Base-by-base conservation (phyloP, 2,113 vertebrate species). In the Ctenodactylus gundi region DNA sequence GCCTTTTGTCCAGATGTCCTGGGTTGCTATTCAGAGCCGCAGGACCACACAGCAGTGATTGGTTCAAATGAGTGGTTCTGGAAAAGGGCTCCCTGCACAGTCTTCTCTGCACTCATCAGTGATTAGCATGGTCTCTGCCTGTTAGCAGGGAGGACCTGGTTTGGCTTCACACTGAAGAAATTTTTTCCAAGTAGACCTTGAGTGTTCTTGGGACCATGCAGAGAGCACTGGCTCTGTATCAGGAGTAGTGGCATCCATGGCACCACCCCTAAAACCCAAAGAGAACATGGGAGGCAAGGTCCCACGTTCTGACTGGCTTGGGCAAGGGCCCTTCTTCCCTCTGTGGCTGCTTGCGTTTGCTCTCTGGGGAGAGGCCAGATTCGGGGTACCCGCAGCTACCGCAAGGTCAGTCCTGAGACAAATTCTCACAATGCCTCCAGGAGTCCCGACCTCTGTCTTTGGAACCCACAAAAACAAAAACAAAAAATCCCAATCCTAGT, bases 281-380 rank as follows among this genome's bases (percentile, higher is more conserved):
- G 23, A 23, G 82, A 88, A 20, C 21, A 27, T 1, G 8, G 67
- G 34, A 20, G 46, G 44, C 34, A 58, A 17, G 55, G 44, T n/a
- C n/a, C 7, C n/a, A 4, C 1, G 25, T 34, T 34, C 70, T 76
- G 27, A 31, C 44, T 65, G 80, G 41, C 58, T 53, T 1, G 7
- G 39, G 53, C 4, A 60, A 34, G 21, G 18, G 15, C 14, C 21
- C 25, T 29, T 21, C n/a, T n/a, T 46, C 21, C 12, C 17, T 29
- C n/a, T 62, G n/a, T 49, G 20, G 0, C 6, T 4, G 7, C n/a
- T 36, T 55, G 6, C 4, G 2, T 49, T 21, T 53, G n/a, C 20
- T 62, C 73, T 73, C 8, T 20, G 1, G 11, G 20, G 53, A 29
- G 51, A 57, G 55, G 55, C 23, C 12, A 31, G n/a, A n/a, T n/a